Evolutionary conservation across 2,113 vertebrate genomes (phyloP), one percentile per base, ranked within the genome.

Genomic region (Castor canadensis): DNA sequence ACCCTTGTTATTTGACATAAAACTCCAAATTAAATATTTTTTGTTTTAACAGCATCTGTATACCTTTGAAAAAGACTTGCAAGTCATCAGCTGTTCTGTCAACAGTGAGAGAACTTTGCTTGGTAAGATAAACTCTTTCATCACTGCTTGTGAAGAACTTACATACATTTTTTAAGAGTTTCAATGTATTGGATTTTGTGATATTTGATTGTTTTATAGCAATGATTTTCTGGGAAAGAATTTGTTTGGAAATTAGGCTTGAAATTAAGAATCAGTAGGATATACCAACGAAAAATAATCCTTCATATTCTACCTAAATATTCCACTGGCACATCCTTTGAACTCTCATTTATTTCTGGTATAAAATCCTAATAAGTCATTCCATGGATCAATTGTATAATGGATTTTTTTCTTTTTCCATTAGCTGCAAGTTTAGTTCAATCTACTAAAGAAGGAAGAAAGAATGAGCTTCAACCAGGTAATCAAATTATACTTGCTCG

Each of bases 51-150:
- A 99, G 99, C 98, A 99, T 91, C 98, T 99, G 79, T 99, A 99
- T 98, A 98, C 98, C 32, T 99, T 99, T 98, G 99, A 99, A 98
- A 99, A 98, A 98, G 98, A 99, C 96, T 98, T 99, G 81, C 98
- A 94, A 96, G 98, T 99, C 96, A 98, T 99, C 98, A 99, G 99
- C 97, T 99, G 99, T 94, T 99, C 99, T 0, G 89, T 99, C 95
- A 99, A 99, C 98, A 98, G 95, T 82, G 99, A 99, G 96, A 99
- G 98, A 97, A 99, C 99, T 0, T 98, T 99, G 95, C 96, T 99
- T 96, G 99, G 99, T 99, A 98, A 99, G 98, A 96, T 94, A 12
- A 9, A 54, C 16, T 89, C 91, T 67, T 93, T 92, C 94, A 71
- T 92, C 66, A 64, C 62, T 91, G 71, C 35, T 40, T 60, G 12